Conservation (phyloP, 2,113 vertebrate species). For the Ochotona curzoniae region DNA sequence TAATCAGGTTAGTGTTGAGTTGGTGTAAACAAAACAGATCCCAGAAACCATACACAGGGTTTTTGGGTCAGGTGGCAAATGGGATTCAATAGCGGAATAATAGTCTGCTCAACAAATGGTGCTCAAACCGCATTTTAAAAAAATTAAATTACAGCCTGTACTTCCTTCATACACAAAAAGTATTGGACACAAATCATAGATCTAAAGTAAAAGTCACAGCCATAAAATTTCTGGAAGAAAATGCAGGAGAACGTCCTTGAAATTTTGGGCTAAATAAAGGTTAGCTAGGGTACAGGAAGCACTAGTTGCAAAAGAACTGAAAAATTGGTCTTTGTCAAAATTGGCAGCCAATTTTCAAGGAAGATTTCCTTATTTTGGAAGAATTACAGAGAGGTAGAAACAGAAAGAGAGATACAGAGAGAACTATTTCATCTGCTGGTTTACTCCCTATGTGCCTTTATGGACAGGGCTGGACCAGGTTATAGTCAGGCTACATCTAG, state of each 20-base stretch:
- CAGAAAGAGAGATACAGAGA: too few relatives aligned
- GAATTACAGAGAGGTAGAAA: too few relatives aligned
- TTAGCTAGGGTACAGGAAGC: neutral
- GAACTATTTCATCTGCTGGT: too few relatives aligned
- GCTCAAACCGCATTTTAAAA: neutral
- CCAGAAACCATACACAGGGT: neutral
- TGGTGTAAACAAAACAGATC: neutral
- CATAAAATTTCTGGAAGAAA: constrained; percentile 24
- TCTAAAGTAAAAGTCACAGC: neutral
- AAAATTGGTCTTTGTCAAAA: neutral
- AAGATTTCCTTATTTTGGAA: too few relatives aligned
- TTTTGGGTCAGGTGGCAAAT: neutral
- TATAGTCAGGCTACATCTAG: too few relatives aligned
- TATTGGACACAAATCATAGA: neutral
- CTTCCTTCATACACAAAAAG: neutral
- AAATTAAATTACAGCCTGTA: neutral
- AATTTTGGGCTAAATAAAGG: neutral
- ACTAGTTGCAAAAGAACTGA: neutral
- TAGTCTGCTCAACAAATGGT: neutral
- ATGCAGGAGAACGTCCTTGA: neutral
- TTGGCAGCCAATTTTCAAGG: neutral
- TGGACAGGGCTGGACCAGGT: too few relatives aligned
- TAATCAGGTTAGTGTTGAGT: neutral
- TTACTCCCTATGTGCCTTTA: too few relatives aligned
- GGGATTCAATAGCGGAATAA: neutral